A percentile compares a stretch with the other conserved stretches of the same genome.
Conservation (phyloP, 2,113 vertebrate genomes). For the Cyprinodon brontotheroides region DNA sequence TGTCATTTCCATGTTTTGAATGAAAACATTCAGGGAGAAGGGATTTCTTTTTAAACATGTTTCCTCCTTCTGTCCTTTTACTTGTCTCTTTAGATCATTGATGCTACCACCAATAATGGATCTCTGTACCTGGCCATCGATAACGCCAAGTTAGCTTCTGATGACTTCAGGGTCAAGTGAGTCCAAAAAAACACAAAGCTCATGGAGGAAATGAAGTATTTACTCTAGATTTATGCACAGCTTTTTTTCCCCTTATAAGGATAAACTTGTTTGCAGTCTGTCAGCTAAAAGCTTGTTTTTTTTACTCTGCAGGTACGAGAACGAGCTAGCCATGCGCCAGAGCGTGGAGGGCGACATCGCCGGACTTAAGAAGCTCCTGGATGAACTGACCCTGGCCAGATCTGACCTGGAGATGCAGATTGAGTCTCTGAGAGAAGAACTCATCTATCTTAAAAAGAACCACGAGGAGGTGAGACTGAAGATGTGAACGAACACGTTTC, state of each 20-base stretch:
- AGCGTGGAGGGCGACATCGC: constrained; percentile 85
- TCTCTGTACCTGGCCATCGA: constrained; percentile 75
- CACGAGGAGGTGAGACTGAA: constrained; percentile 68
- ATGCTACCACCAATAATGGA: constrained; percentile 66
- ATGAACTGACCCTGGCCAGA: constrained; percentile 73
- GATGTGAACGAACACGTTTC: background rate
- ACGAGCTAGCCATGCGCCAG: constrained; percentile 83
- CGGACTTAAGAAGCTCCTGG: constrained; percentile 77
- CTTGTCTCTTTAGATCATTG: constrained; percentile 63
- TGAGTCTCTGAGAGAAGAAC: constrained; percentile 73
- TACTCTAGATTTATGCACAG: too few species aligned
- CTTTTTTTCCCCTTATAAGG: too few species aligned
- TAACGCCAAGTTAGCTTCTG: constrained; percentile 81
- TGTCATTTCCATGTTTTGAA: constrained; percentile 8
- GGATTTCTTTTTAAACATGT: background rate
- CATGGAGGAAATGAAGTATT: background rate
- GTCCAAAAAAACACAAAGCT: background rate
- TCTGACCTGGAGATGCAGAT: constrained; percentile 75
- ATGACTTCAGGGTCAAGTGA: constrained; percentile 84
- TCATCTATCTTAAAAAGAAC: constrained; percentile 73
- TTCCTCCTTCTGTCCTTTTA: background rate
- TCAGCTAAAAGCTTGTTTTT: background rate
- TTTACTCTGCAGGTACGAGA: constrained; percentile 78
- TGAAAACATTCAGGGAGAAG: background rate
- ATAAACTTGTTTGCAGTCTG: background rate